Evolutionary conservation across 2,113 vertebrate genomes (phyloP).

Genomic region (Ceyx margarethae): DNA sequence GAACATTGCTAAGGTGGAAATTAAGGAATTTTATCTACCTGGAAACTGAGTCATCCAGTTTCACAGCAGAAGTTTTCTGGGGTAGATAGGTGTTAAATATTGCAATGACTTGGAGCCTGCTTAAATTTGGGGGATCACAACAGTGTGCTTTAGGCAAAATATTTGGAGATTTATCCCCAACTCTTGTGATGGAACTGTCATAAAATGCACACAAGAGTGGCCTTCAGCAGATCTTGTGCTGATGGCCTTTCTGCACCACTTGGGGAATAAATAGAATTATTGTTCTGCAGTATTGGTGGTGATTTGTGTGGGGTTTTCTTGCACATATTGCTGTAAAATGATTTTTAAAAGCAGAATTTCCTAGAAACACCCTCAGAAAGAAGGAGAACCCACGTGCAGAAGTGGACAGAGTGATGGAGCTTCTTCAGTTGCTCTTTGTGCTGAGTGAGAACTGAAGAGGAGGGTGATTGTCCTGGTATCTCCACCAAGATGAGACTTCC

Average conservation of each 20-base stretch:
- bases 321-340: neutral
- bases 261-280: neutral
- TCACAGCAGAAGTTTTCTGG: neutral
- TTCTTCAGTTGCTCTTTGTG: neutral
- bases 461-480: neutral
- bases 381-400: neutral
- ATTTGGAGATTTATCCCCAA: neutral
- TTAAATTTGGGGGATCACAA: neutral
- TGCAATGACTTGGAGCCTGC: neutral
- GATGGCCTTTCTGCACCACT: neutral
- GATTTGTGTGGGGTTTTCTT: neutral
- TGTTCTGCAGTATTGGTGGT: neutral
- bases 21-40: neutral
- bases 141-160: neutral
- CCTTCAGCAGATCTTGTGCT: neutral
- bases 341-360: neutral
- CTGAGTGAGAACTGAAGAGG: neutral
- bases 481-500: neutral
- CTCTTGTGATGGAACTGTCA: neutral
- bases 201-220: neutral
- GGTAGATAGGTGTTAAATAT: neutral
- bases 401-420: neutral
- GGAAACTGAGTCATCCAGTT: neutral
- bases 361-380: accelerated
- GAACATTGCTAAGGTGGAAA: neutral